Conservation (phyloP, 2,888 invertebrate species). For the Cataglyphis cursor region DNA sequence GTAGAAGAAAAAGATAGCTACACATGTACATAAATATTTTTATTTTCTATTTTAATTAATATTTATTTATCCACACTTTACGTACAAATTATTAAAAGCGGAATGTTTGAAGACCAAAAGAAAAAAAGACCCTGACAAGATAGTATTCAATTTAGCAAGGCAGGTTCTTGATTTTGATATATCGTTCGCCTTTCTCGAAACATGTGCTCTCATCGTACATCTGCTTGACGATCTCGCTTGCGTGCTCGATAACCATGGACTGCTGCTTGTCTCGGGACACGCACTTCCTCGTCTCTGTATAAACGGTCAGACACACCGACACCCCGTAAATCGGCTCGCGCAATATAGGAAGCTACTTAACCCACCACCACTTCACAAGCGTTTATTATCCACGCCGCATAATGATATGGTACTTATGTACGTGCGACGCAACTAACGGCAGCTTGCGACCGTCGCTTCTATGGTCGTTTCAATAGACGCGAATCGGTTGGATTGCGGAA, state of each 20-base stretch:
- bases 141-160: slow-evolving; percentile 34
- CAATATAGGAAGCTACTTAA: slow-evolving; percentile 76
- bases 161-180: slow-evolving; percentile 14
- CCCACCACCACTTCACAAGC: slow-evolving; percentile 66
- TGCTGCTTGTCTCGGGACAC: slow-evolving; percentile 32
- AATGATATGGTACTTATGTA: slow-evolving; percentile 78
- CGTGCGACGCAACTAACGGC: slow-evolving; percentile 62
- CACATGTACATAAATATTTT: not conserved
- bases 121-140: not conserved
- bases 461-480: slow-evolving; percentile 68
- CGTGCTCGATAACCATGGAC: slow-evolving; percentile 33
- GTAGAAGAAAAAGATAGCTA: not conserved
- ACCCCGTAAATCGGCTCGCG: slow-evolving; percentile 55
- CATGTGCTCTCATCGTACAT: slow-evolving; percentile 34
- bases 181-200: slow-evolving; percentile 8
- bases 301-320: slow-evolving; percentile 37
- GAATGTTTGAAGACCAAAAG: not conserved
- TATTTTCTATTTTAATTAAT: not conserved
- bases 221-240: slow-evolving; percentile 32
- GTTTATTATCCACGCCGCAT: slow-evolving; percentile 76
- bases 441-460: slow-evolving; percentile 67
- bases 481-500: slow-evolving; percentile 52
- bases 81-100: not conserved
- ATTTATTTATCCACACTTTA: not conserved
- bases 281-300: slow-evolving; percentile 22